Evolutionary conservation across 2,888 invertebrate genomes (phyloP).

Genomic region (Stenoptilia bipunctidactyla): DNA sequence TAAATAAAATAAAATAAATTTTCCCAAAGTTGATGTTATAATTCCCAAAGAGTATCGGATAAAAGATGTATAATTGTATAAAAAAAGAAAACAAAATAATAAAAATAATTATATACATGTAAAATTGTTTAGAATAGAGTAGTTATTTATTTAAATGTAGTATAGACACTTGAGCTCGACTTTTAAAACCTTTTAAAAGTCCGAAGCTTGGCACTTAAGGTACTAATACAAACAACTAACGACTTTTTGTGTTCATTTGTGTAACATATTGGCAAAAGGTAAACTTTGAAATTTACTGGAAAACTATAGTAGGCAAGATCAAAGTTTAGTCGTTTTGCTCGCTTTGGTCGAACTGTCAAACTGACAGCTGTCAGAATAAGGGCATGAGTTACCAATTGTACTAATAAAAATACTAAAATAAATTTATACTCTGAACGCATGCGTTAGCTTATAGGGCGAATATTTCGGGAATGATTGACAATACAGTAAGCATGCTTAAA

Average conservation of each 20-base stretch:
- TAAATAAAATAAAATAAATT: constrained; percentile 17
- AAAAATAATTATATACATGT: constrained; percentile 63
- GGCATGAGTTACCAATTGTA: constrained; percentile 31
- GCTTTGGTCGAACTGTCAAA: constrained; percentile 18
- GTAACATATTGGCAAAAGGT: constrained; percentile 47
- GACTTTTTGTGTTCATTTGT: constrained; percentile 20
- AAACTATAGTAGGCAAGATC: constrained; percentile 25
- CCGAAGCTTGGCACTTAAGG: constrained; percentile 35
- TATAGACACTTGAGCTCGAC: constrained; percentile 44
- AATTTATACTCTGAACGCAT: background rate
- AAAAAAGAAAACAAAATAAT: constrained; percentile 46
- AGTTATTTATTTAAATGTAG: constrained; percentile 61
- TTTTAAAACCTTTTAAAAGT: constrained; percentile 66
- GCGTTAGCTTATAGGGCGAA: constrained; percentile 54
- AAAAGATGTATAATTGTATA: constrained; percentile 67
- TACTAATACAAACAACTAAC: constrained; percentile 47
- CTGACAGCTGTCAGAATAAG: too few relatives aligned
- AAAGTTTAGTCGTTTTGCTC: constrained; percentile 61
- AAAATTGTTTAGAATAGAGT: constrained; percentile 61
- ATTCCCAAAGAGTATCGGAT: constrained; percentile 64
- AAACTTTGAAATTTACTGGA: constrained; percentile 46
- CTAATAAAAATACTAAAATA: background rate
- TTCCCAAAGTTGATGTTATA: constrained; percentile 61
- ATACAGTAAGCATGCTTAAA: constrained; percentile 27
- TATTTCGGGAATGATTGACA: constrained; percentile 57